Evolutionary conservation across 2,888 invertebrate species (phyloP), one percentile per base, ranked within the genome.

Genomic region (Deladenus siricidicola): DNA sequence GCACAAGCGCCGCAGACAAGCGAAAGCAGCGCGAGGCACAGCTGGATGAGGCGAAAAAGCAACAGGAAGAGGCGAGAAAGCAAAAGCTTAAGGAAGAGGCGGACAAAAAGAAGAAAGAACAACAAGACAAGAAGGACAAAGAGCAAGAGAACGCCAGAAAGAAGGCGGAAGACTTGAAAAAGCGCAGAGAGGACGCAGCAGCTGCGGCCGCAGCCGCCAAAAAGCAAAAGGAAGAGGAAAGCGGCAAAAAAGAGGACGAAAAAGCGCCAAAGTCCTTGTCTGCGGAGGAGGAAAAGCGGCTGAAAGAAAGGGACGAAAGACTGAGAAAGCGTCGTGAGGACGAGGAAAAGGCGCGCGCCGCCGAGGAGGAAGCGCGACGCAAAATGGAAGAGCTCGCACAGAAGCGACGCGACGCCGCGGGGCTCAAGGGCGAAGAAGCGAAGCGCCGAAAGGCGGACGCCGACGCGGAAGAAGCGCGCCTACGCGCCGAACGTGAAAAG

Each of bases 61-160:
- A 48, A 34, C n/a, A n/a, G 64, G 54, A 26, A 47, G 50, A 29
- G 49, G 45, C 39, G 28, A 29, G 55, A 42, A 60, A 28, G 43
- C 29, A 21, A 65, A 62, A 43, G 49, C 42, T 47, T 43, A 34
- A 39, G 53, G 52, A 64, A 43, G 28, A 24, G 24, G 49, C 19
- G 39, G 64, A 56, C 10, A 59, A 47, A 30, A 66, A 17, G 42
- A 55, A 24, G n/a, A 62, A 54, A 26, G 24, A 68, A 44, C 42
- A 54, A 45, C 65, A 59, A n/a, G 60, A 68, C 14, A 60, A 66
- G 45, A 65, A 69, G 29, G 56, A 56, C 0, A 62, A 66, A 42
- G 24, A 43, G 23, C 65, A 66, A 29, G 64, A 52, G 19, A 56
- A 60, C 23, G 69, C 61, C 28, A 66, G 60, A 26, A 69, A 70